Percentiles rank a stretch among this genome's conserved stretches.
phyloP scores from a whole-genome alignment of 2,797 vertebrate genomes.

The Enteromius argenteus region DNA sequence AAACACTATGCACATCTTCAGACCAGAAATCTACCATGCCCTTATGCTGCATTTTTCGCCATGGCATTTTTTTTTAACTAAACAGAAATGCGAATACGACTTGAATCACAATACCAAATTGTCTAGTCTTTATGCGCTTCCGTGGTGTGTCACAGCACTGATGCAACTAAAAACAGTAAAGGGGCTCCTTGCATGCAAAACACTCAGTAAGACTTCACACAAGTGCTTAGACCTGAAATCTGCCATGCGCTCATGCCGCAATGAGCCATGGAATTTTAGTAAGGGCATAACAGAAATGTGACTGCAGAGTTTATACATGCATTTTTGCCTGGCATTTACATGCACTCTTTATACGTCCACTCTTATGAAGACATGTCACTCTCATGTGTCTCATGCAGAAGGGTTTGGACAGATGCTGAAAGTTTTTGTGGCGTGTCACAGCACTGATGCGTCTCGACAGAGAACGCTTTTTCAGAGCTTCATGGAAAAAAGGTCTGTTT shows the following conservation, averaged over 20 bases:
- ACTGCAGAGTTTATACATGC: neutral
- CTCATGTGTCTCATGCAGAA: neutral
- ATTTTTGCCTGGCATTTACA: neutral
- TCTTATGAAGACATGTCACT: neutral
- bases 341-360: neutral
- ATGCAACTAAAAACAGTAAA: neutral
- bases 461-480: neutral
- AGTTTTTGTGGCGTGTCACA: neutral
- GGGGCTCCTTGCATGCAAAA: neutral
- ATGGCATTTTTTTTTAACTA: too few relatives aligned
- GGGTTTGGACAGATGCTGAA: neutral
- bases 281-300: neutral
- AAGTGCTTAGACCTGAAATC: neutral
- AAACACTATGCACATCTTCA: neutral
- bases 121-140: neutral
- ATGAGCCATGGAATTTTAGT: neutral
- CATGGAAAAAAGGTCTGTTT: neutral
- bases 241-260: neutral
- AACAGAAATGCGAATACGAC: neutral
- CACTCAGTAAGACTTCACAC: neutral
- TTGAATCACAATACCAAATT: neutral
- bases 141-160: neutral
- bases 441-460: neutral
- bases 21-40: neutral
- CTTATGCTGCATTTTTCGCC: neutral